Conservation (phyloP, 2,888 invertebrate species). For the Heliconius cydno region DNA sequence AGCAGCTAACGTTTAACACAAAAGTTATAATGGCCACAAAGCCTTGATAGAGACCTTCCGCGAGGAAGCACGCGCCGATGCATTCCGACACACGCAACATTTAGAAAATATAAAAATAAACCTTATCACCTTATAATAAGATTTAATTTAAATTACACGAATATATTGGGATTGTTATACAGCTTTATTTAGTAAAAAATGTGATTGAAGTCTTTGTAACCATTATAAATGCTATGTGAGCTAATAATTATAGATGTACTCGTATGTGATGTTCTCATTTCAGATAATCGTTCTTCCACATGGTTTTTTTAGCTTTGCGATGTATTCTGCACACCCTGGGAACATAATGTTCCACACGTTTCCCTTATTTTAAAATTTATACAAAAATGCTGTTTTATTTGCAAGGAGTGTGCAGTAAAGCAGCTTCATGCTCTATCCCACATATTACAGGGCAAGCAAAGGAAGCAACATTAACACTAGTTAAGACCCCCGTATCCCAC, state of each 20-base stretch:
- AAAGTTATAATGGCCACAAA: constrained; percentile 26
- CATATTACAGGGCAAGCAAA: no score
- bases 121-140: not conserved
- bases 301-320: not conserved
- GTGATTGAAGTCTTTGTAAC: not conserved
- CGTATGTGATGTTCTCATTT: not conserved
- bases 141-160: not conserved
- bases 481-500: no score
- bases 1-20: constrained; percentile 7
- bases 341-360: not conserved
- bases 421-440: no score
- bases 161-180: constrained; percentile 1
- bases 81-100: constrained; percentile 37
- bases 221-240: not conserved
- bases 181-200: constrained; percentile 4
- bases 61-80: constrained; percentile 50
- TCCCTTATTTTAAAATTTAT: no score
- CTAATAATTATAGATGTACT: not conserved
- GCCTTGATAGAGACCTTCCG: constrained; percentile 62
- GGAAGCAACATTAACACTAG: no score
- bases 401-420: no score
- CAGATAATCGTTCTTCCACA: no score
- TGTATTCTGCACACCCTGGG: not conserved
- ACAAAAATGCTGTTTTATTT: no score
- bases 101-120: not conserved